These are phyloP conservation scores for Caenorhabditis macrosperma DNA, from an alignment of 2,888 invertebrate genomes.

Conservation along the genomic window DNA sequence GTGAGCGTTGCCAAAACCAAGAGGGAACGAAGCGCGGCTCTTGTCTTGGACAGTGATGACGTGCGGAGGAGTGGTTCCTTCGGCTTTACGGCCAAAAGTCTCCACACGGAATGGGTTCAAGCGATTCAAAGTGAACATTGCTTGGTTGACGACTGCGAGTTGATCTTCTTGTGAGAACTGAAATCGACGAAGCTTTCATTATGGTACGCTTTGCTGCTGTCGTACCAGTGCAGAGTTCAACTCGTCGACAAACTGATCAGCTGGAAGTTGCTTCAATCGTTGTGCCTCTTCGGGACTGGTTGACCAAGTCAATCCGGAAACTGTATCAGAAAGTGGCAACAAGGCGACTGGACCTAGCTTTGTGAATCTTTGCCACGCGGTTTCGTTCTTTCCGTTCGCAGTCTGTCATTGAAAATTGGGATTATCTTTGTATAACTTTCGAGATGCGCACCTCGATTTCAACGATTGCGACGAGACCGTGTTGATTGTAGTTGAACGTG, in stretches of 20 bases:
- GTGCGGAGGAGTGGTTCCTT: constrained; percentile 85
- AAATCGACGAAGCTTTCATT: constrained; percentile 30
- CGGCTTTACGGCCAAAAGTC: constrained; percentile 79
- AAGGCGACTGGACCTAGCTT: constrained; percentile 93
- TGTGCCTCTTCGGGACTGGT: constrained; percentile 88
- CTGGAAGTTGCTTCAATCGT: constrained; percentile 85
- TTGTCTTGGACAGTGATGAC: constrained; percentile 83
- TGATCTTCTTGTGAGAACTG: constrained; percentile 80
- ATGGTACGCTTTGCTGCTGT: background rate
- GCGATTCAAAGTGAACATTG: constrained; percentile 65
- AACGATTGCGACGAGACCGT: constrained; percentile 93
- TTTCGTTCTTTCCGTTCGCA: constrained; percentile 87
- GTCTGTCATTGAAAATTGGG: constrained; percentile 58
- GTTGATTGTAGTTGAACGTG: constrained; percentile 90
- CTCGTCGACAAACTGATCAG: constrained; percentile 90
- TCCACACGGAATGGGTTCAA: constrained; percentile 72
- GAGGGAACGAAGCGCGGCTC: constrained; percentile 91
- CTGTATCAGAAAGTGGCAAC: constrained; percentile 87
- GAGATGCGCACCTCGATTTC: constrained; percentile 52
- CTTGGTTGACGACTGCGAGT: constrained; percentile 74
- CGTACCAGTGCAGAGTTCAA: constrained; percentile 90
- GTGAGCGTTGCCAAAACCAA: constrained; percentile 92
- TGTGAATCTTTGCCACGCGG: constrained; percentile 96
- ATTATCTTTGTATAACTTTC: background rate
- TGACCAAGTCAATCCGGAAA: constrained; percentile 96